A percentile compares a stretch with the other conserved stretches of the same genome.
Evolutionary conservation across 2,113 vertebrate genomes (phyloP).

Genomic region (Turnix velox): DNA sequence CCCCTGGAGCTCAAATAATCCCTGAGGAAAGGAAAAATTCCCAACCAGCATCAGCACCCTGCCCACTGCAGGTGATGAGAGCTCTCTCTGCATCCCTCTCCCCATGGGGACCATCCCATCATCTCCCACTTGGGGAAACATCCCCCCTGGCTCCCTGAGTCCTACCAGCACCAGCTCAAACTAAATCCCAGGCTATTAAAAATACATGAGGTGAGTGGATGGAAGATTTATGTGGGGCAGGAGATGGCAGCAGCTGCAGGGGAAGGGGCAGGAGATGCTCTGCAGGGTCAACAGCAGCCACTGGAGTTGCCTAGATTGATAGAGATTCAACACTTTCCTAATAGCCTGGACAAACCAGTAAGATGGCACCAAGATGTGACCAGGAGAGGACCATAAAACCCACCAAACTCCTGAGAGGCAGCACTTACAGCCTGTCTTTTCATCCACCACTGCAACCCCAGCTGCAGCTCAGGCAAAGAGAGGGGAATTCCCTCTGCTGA

Average conservation of each 20-base stretch:
- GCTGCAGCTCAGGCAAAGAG: background rate
- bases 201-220: background rate
- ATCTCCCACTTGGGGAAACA: background rate
- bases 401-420: background rate
- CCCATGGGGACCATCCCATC: background rate
- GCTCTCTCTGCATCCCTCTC: background rate
- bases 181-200: background rate
- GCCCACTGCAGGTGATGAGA: rapidly evolving
- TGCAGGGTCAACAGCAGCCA: background rate
- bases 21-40: background rate
- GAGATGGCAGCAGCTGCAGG: background rate
- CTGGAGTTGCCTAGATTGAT: no score
- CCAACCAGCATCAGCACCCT: background rate
- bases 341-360: background rate
- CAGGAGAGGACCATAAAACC: background rate
- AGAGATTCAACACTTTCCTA: background rate
- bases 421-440: background rate
- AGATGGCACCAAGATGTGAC: background rate
- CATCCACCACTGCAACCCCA: background rate
- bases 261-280: background rate
- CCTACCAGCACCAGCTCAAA: background rate
- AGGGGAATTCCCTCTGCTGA: conserved; percentile 34
- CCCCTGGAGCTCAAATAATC: background rate
- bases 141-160: background rate
- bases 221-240: background rate